These are phyloP conservation scores for Tenthredo notha DNA, from an alignment of 2,888 invertebrate genomes.

Conservation along the genomic window DNA sequence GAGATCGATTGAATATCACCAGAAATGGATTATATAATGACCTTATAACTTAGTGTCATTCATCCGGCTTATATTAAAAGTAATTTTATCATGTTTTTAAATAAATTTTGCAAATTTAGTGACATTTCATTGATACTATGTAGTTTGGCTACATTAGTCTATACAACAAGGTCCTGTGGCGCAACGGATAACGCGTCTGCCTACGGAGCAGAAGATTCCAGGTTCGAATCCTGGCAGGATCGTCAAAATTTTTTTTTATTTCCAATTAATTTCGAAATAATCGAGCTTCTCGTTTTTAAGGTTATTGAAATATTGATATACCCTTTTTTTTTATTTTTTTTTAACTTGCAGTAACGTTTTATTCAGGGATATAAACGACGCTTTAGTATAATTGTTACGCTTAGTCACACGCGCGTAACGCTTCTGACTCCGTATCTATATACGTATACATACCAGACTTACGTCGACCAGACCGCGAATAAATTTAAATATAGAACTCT, in stretches of 20 bases:
- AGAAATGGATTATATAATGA: neutral
- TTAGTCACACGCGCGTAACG: neutral
- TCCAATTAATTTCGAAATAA: neutral
- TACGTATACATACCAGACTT: neutral
- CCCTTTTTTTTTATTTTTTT: neutral
- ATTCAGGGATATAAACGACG: neutral
- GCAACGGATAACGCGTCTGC: constrained; percentile 87
- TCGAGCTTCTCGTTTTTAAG: neutral
- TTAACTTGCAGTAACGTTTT: neutral
- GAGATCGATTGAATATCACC: neutral
- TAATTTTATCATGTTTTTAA: neutral
- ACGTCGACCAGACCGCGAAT: neutral
- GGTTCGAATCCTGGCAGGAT: constrained; percentile 85
- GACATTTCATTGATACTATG: neutral
- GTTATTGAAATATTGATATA: neutral
- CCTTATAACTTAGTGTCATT: neutral
- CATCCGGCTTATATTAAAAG: neutral
- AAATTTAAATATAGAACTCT: constrained; percentile 25
- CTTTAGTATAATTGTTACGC: neutral
- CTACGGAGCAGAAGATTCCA: constrained; percentile 86
- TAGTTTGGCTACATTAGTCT: neutral
- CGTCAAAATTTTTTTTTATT: constrained; percentile 70
- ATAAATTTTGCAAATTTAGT: neutral
- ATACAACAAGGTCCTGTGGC: constrained; percentile 81
- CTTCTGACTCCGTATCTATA: neutral